These are phyloP conservation scores for Hymenochirus boettgeri DNA, from an alignment of 2,113 vertebrate species.

Conservation along the genomic window DNA sequence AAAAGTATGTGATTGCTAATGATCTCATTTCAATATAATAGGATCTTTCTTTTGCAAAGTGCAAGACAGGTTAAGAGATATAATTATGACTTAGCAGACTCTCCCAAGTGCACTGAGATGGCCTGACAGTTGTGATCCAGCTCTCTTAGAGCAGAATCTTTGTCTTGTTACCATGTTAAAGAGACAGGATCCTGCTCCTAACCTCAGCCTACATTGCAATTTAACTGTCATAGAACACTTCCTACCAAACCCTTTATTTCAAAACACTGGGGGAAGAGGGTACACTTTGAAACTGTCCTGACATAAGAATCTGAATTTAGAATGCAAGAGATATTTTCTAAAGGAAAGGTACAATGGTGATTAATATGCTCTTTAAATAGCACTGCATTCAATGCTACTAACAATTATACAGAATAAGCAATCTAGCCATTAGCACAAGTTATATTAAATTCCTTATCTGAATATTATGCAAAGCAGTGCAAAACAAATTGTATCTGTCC, in stretches of 20 bases:
- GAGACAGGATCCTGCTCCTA: slow-evolving; percentile 68
- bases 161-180: slow-evolving; percentile 73
- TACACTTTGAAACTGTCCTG: slow-evolving; percentile 60
- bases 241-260: slow-evolving; percentile 63
- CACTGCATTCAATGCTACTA: background rate
- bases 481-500: background rate
- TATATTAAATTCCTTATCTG: slow-evolving; percentile 1
- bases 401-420: background rate
- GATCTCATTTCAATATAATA: slow-evolving; percentile 90
- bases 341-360: slow-evolving; percentile 54
- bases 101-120: slow-evolving; percentile 71
- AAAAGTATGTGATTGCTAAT: slow-evolving; percentile 80
- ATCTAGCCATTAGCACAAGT: background rate
- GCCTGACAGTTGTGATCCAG: slow-evolving; percentile 80
- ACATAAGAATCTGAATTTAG: slow-evolving; percentile 59
- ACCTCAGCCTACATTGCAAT: slow-evolving; percentile 73
- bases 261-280: slow-evolving; percentile 50
- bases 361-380: background rate
- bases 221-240: slow-evolving; percentile 76
- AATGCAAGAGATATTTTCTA: slow-evolving; percentile 59
- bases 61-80: slow-evolving; percentile 83
- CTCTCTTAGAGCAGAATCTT: slow-evolving; percentile 71
- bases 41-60: slow-evolving; percentile 81
- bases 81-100: slow-evolving; percentile 88
- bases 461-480: background rate